Conservation (phyloP, 2,113 vertebrate genomes). For the Myrmecophaga tridactyla region DNA sequence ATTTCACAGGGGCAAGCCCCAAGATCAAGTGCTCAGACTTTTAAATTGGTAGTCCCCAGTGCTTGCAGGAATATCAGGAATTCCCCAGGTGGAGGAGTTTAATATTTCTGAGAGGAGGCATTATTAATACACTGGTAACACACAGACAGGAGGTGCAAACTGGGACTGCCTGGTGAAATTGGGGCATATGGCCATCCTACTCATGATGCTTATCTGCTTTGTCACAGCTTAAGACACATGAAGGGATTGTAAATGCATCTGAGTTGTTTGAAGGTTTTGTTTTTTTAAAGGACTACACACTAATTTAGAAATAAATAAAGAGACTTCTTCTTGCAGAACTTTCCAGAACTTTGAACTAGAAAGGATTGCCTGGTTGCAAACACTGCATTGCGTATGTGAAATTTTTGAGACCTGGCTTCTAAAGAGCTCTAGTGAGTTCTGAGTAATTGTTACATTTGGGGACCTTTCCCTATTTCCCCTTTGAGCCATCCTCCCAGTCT, state of each 20-base stretch:
- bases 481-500: background rate
- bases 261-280: background rate
- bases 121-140: background rate
- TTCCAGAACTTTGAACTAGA: background rate
- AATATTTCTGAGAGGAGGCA: too few species aligned
- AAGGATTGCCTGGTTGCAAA: background rate
- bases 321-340: background rate
- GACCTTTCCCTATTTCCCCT: background rate
- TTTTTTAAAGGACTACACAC: background rate
- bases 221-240: background rate
- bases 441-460: too few species aligned
- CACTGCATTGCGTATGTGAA: background rate
- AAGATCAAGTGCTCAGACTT: too few species aligned
- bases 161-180: background rate
- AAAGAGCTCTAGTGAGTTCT: background rate
- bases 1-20: too few species aligned
- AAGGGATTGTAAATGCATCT: background rate
- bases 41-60: too few species aligned
- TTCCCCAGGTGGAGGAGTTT: too few species aligned
- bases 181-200: background rate
- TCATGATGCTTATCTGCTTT: background rate
- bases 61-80: too few species aligned
- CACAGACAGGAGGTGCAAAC: background rate
- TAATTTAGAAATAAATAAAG: background rate
- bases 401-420: background rate